Evolutionary conservation across 2,888 invertebrate species (phyloP), one percentile per base, ranked within the genome.

Genomic region (Pristionchus japonicus): DNA sequence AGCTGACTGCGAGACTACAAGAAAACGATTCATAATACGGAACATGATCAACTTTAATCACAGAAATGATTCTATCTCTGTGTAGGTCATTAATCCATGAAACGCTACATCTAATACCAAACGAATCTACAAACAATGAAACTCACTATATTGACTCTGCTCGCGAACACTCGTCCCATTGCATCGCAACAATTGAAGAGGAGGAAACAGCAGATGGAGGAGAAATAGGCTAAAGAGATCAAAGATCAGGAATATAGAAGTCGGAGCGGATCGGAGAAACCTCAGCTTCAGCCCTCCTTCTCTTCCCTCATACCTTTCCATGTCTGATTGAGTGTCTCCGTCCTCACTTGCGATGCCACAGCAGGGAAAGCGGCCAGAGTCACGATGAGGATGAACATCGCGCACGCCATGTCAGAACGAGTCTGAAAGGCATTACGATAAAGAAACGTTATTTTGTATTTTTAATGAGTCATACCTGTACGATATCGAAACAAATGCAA

Each of bases 311-410:
- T 20, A 91, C 92, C 87, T 86, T 89, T 91, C 92, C 92, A 92
- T 0, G 91, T 90, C 70, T 89, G 89, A 87, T 91, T 90, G 31
- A 88, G 49, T 0, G 90, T 89, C 17, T 90, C 89, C 6, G 91
- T 90, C 37, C 87, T 67, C 23, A 92, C 92, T 27, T 90, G 90
- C 83, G 91, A 90, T 3, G 91, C 88, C 31, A 92, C 88, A 57
- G 90, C 92, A 7, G 92, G 92, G 88, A 90, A 92, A 23, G 89
- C 90, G 31, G 91, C 84, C 37, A 91, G 49, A 15, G 92, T 91
- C 27, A 90, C 90, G 37, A 90, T 57, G 3, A 92, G 88, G 47
- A 90, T 86, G 34, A 91, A 70, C 15, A n/a, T 20, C 2, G 87
- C 52, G 13, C 11, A 13, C 3, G 27, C 20, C 49, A 87, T 52